Evolutionary conservation across 1,140 invertebrate genomes (phyloP).

Genomic region (Telenomus remus): DNA sequence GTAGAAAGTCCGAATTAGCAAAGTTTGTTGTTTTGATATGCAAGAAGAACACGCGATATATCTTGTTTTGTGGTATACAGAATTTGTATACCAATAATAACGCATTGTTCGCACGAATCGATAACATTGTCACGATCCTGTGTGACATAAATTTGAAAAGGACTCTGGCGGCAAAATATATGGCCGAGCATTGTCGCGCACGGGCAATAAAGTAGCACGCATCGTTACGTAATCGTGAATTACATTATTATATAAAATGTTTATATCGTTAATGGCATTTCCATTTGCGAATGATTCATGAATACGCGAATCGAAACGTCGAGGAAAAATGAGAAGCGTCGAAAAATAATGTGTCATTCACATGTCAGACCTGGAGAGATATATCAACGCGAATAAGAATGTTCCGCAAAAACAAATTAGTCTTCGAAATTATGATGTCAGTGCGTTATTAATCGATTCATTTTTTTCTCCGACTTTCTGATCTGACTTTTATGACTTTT

Average conservation of each 20-base stretch:
- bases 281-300: slow-evolving; percentile 24
- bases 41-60: slow-evolving; percentile 1
- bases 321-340: slow-evolving; percentile 2
- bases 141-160: slow-evolving; percentile 45
- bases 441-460: slow-evolving; percentile 29
- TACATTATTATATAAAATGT: slow-evolving; percentile 42
- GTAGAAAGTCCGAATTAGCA: background rate
- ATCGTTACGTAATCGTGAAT: slow-evolving; percentile 33
- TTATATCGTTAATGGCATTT: slow-evolving; percentile 41
- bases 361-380: background rate
- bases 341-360: background rate
- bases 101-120: slow-evolving; percentile 40
- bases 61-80: background rate
- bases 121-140: slow-evolving; percentile 41
- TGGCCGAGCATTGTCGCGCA: slow-evolving; percentile 19
- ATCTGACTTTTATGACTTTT: no score
- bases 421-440: slow-evolving; percentile 20
- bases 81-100: slow-evolving; percentile 34
- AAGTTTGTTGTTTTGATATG: background rate
- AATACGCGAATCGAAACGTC: background rate
- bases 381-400: background rate
- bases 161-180: slow-evolving; percentile 14
- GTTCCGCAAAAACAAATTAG: background rate
- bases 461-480: no score
- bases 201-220: slow-evolving; percentile 30